These are phyloP conservation scores for Formicarius rufipectus DNA, from an alignment of 2,113 vertebrate species.

Conservation along the genomic window DNA sequence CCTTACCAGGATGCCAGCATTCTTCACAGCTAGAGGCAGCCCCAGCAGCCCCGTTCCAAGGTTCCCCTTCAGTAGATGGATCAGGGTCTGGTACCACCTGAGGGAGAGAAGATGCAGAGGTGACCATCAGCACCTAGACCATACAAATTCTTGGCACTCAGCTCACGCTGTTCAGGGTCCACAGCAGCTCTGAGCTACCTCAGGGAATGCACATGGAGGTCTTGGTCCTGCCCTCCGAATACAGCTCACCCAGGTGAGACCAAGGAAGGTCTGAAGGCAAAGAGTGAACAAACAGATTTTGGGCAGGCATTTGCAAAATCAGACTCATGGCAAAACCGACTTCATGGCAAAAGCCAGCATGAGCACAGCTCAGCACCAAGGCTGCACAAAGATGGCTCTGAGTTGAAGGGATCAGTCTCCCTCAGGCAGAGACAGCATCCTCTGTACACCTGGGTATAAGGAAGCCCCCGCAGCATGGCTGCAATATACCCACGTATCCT, in stretches of 20 bases:
- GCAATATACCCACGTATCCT: neutral
- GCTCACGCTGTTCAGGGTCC: neutral
- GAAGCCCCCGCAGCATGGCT: neutral
- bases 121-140: neutral
- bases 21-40: constrained; percentile 92
- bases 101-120: neutral
- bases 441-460: neutral
- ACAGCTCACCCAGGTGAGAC: neutral
- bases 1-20: constrained; percentile 94
- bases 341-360: neutral
- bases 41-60: constrained; percentile 92
- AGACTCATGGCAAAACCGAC: accelerated
- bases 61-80: constrained; percentile 95
- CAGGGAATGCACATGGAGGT: accelerated
- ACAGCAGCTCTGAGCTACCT: neutral
- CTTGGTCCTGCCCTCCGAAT: neutral
- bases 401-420: neutral
- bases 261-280: neutral
- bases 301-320: neutral
- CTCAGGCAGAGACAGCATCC: neutral
- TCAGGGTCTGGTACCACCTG: constrained; percentile 91
- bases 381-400: neutral
- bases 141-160: neutral
- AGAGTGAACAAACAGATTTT: neutral
- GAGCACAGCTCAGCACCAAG: neutral